Evolutionary conservation across 2,113 vertebrate genomes (phyloP).

Genomic region (Rhinopithecus roxellana): DNA sequence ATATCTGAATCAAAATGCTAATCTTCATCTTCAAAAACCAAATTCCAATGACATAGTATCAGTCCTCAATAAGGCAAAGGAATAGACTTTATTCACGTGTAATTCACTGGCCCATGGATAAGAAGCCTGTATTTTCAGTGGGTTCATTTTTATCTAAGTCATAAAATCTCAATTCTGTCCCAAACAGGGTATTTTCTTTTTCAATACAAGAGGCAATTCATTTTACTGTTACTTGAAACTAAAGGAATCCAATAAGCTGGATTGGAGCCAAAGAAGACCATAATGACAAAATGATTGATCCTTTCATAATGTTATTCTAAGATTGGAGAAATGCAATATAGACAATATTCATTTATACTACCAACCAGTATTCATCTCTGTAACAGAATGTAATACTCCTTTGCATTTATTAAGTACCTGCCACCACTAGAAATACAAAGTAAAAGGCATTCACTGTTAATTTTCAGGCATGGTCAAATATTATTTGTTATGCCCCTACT

Average conservation of each 20-base stretch:
- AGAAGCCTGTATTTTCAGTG: slow-evolving; percentile 63
- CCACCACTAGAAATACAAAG: slow-evolving; percentile 63
- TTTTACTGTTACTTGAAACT: slow-evolving; percentile 77
- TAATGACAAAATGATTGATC: slow-evolving; percentile 76
- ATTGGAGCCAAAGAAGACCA: slow-evolving; percentile 65
- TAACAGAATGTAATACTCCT: slow-evolving; percentile 62
- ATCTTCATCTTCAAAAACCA: neutral
- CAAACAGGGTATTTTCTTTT: slow-evolving; percentile 69
- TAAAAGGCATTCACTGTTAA: slow-evolving; percentile 45
- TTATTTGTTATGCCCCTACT: neutral
- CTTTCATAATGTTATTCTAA: slow-evolving; percentile 69
- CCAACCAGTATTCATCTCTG: slow-evolving; percentile 47
- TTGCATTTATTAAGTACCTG: slow-evolving; percentile 73
- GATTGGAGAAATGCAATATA: slow-evolving; percentile 67
- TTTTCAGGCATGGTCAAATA: slow-evolving; percentile 40
- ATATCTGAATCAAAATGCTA: neutral
- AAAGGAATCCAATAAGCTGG: slow-evolving; percentile 72
- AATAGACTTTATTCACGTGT: neutral
- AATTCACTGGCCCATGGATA: slow-evolving; percentile 34
- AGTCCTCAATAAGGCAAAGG: neutral
- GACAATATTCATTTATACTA: slow-evolving; percentile 61
- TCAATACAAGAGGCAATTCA: slow-evolving; percentile 72
- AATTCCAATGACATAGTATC: neutral
- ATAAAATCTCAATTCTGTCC: slow-evolving; percentile 70
- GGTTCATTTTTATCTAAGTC: slow-evolving; percentile 59